A percentile compares a stretch with the other conserved stretches of the same genome.
These are phyloP conservation scores for Lasioglossum zephyrum DNA, from an alignment of 2,888 invertebrate species.

Conservation along the genomic window DNA sequence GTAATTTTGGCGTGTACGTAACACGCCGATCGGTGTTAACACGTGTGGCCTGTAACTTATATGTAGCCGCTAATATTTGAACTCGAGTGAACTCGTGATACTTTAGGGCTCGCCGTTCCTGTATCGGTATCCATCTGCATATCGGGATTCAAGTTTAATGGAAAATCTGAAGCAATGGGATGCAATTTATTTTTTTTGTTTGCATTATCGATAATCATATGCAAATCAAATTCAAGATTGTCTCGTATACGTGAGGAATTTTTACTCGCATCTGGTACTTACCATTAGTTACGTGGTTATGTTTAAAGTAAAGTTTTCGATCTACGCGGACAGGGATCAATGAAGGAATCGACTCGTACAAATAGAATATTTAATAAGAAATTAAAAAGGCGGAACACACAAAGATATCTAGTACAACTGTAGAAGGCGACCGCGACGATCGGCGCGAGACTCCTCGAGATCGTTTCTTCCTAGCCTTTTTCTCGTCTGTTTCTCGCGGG, in stretches of 20 bases:
- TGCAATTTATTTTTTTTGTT: neutral
- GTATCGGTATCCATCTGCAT: slow-evolving; percentile 19
- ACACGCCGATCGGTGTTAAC: slow-evolving; percentile 69
- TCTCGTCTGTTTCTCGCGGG: too few relatives aligned
- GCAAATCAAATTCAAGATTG: neutral
- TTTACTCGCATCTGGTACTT: neutral
- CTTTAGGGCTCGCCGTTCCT: slow-evolving; percentile 28
- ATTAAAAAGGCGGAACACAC: too few relatives aligned
- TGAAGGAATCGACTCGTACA: too few relatives aligned
- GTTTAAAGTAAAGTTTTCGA: neutral
- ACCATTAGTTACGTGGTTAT: neutral
- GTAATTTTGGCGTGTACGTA: slow-evolving; percentile 57
- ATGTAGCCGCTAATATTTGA: slow-evolving; percentile 52
- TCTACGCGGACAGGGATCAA: too few relatives aligned
- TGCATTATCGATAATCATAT: neutral
- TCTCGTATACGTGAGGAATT: neutral
- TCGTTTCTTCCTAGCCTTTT: too few relatives aligned
- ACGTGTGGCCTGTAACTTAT: slow-evolving; percentile 54
- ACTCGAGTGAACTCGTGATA: slow-evolving; percentile 58
- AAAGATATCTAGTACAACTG: too few relatives aligned
- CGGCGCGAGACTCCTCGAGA: too few relatives aligned
- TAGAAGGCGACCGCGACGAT: too few relatives aligned
- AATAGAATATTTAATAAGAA: too few relatives aligned
- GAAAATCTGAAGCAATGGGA: neutral
- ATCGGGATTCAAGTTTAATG: neutral